Base-by-base conservation (phyloP, 2,888 invertebrate genomes). In the Pyrrhosoma nymphula region DNA sequence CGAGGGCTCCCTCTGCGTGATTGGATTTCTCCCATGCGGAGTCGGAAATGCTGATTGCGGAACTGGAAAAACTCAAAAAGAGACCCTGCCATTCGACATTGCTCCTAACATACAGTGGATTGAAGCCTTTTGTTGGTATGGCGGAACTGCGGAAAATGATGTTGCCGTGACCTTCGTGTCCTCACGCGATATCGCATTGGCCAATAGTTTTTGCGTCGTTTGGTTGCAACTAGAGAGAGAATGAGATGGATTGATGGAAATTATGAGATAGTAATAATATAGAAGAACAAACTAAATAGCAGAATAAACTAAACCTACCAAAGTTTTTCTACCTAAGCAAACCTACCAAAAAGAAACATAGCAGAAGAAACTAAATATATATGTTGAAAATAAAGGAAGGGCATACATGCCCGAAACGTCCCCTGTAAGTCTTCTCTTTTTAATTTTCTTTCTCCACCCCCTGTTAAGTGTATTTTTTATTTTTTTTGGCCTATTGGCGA, bases 31-130 rank as follows among this genome's bases (percentile, higher is more conserved):
- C 35, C 30, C 82, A 35, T 82, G 82, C 82, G 82, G 16, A 82
- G 82, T 14, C 82, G 82, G 82, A 35, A 82, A 82, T 82, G 30
- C 82, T 35, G 82, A 82, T 82, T 82, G 82, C 82, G 82, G 82
- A 26, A 35, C 75, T 82, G 18, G 75, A 82, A 82, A 82, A 82
- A 82, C 35, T 82, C 82, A 35, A 82, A 26, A n/a, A 10, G 82
- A 0, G 16, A 6, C 30, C 82, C 12, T 35, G 16, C 30, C 82
- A n/a, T 35, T 35, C 82, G 35, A 26, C 26, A 35, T 30, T 82
- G 35, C 26, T 35, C 26, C 82, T 23, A 82, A 82, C 82, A 14
- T 35, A 16, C 12, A 35, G 30, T 18, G 35, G n/a, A 35, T 35
- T 30, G 30, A 82, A 82, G 30, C 26, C 35, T 20, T 16, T 82